Conservation (phyloP, 2,797 vertebrate genomes). For the Astyanax mexicanus region DNA sequence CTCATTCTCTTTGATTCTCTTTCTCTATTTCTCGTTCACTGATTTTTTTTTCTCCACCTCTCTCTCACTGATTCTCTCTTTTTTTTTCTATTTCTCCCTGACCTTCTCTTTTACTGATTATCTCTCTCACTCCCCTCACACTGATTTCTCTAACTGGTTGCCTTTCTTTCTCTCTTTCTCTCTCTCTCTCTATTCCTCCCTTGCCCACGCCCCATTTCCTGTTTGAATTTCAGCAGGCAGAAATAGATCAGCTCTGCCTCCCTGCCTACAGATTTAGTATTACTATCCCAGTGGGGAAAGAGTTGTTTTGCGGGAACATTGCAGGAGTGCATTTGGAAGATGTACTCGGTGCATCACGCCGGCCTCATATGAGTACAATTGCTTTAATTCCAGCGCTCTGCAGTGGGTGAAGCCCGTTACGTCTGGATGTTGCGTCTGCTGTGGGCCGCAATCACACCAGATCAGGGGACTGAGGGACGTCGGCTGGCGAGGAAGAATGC, state of each 20-base stretch:
- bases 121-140: too few species aligned
- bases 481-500: constrained; percentile 43
- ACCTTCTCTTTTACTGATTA: too few species aligned
- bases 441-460: constrained; percentile 22
- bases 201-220: constrained; percentile 1
- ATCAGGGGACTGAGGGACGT: constrained; percentile 36
- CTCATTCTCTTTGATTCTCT: too few species aligned
- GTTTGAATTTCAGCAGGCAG: constrained; percentile 37
- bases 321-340: constrained; percentile 38
- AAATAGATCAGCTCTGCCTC: constrained; percentile 49
- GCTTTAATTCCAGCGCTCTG: constrained; percentile 6
- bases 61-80: too few species aligned
- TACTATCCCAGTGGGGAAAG: constrained; percentile 39
- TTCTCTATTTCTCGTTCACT: too few species aligned
- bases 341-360: constrained; percentile 18
- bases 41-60: too few species aligned
- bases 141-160: too few species aligned
- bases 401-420: neutral
- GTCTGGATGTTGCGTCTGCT: constrained; percentile 1
- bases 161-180: constrained; percentile 14
- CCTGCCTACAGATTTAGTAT: constrained; percentile 51
- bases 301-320: constrained; percentile 41
- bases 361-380: constrained; percentile 10
- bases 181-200: constrained; percentile 14
- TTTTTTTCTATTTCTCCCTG: too few species aligned